Base-by-base conservation (phyloP, 1,140 invertebrate genomes). In the Neodiprion pinetum region DNA sequence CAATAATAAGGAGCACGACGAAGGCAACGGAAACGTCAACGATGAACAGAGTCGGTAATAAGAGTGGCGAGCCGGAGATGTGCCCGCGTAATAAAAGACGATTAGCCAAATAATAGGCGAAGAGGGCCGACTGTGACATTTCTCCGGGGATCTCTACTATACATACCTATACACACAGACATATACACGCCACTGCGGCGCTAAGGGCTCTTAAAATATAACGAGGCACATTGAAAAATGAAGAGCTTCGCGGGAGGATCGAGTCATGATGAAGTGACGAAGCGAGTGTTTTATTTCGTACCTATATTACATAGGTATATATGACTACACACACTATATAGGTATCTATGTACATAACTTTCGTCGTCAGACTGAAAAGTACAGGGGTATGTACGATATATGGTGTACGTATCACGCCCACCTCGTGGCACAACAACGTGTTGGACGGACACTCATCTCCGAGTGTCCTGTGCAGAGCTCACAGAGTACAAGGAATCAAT, bases 41-140 rank as follows among this genome's bases (percentile, higher is more conserved):
- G 61, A 14, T 65, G 67, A 11, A 69, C 40, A 69, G 67, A 69
- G 12, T 21, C 17, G 40, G 40, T 23, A 69, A 47, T 23, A 69
- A 69, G 17, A 17, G 11, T 72, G 50, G 53, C 17, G 67, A 69
- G 67, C 10, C 12, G 40, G 40, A 14, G 21, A 21, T 23, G 21
- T 12, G 17, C 14, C 48, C 23, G 50, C 23, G 53, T 74, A 40
- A 65, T 73, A 61, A 74, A 77, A 67, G 72, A 75, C 76, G 78
- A 79, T 82, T 82, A 70, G 77, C 72, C 66, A 75, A 72, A 77
- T 78, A 80, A 79, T 73, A 70, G 71, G 50, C 69, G 76, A 74
- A 72, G 72, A 77, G 49, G 67, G 73, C 65, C 67, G 74, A 78
- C 72, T 72, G 70, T 72, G 76, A 77, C 79, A 76, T 75, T 78